phyloP scores from a whole-genome alignment of 2,888 invertebrate genomes.

The Abrostola triplasia region DNA sequence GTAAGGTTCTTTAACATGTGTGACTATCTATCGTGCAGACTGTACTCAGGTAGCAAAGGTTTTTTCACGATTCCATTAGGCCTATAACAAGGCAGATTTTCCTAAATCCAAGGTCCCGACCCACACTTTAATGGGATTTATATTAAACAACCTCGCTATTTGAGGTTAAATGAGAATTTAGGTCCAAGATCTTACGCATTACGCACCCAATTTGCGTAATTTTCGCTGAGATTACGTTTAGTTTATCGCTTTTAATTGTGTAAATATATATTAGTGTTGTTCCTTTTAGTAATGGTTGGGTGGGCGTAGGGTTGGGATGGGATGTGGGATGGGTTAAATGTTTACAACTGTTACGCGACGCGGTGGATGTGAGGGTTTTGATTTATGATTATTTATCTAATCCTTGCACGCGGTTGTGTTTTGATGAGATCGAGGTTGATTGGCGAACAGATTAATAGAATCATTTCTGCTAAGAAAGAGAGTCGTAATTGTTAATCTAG shows the following conservation, averaged over 20 bases:
- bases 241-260: conserved; percentile 55
- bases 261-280: conserved; percentile 50
- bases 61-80: conserved; percentile 40
- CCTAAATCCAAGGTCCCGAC: conserved; percentile 37
- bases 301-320: not conserved
- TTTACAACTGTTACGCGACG: not conserved
- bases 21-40: too few relatives aligned
- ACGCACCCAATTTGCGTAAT: conserved; percentile 56
- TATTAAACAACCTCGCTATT: conserved; percentile 51
- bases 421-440: too few relatives aligned
- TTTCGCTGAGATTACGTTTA: conserved; percentile 47
- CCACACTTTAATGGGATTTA: conserved; percentile 51
- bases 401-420: too few relatives aligned
- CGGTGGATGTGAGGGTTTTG: too few relatives aligned
- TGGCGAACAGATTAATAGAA: too few relatives aligned
- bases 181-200: conserved; percentile 29
- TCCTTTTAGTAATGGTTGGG: conserved; percentile 29
- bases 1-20: too few relatives aligned
- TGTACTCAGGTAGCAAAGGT: not conserved
- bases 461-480: too few relatives aligned
- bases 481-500: too few relatives aligned
- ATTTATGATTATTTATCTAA: too few relatives aligned
- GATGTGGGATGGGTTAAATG: not conserved
- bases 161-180: conserved; percentile 55
- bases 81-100: conserved; percentile 41